These are phyloP conservation scores for Xanthia icteritia DNA, from an alignment of 2,888 invertebrate species.

Conservation along the genomic window DNA sequence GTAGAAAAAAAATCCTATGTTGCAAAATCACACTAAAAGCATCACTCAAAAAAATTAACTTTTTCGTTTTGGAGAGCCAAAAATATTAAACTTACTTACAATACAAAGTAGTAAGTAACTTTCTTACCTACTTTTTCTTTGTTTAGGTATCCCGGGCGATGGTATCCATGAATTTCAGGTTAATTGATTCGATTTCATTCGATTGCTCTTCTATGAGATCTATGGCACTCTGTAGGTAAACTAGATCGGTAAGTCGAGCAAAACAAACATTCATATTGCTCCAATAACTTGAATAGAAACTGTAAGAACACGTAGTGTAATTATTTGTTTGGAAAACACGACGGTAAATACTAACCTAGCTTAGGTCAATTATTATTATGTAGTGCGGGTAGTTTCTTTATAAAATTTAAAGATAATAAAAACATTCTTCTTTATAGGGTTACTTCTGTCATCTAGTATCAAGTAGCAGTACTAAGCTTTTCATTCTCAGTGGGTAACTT, in stretches of 20 bases:
- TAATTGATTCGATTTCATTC: background rate
- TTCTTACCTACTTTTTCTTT: background rate
- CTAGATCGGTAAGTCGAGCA: too few relatives aligned
- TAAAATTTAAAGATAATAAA: background rate
- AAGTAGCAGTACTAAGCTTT: slow-evolving; percentile 4
- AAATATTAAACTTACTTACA: too few relatives aligned
- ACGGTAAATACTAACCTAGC: background rate
- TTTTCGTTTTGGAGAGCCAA: background rate
- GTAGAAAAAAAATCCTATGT: slow-evolving; percentile 2
- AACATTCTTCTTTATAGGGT: background rate
- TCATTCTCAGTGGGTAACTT: background rate
- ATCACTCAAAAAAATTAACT: background rate
- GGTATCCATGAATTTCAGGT: background rate
- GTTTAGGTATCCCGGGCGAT: background rate
- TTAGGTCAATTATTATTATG: background rate
- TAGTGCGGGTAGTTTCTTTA: slow-evolving; percentile 12
- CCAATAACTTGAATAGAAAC: background rate
- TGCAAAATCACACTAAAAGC: slow-evolving; percentile 12
- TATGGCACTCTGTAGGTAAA: background rate
- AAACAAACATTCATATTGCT: too few relatives aligned
- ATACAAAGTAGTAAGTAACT: background rate
- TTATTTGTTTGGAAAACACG: background rate
- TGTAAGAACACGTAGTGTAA: background rate
- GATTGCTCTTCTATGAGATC: background rate
- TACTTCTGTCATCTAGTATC: slow-evolving; percentile 8